Evolutionary conservation across 2,113 vertebrate species (phyloP).

Genomic region (Rhineura floridana): DNA sequence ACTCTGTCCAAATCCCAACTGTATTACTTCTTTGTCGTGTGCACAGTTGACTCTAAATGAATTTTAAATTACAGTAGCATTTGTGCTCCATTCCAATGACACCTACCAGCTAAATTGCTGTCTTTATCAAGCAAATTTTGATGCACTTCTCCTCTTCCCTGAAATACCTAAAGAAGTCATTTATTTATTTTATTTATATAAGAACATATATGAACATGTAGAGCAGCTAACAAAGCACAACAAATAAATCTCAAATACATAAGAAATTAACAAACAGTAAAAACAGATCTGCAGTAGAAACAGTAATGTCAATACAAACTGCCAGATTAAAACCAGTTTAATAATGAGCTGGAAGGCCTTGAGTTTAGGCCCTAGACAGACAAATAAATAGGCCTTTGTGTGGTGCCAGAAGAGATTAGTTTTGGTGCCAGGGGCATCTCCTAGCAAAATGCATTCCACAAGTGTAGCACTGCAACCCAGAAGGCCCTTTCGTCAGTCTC

Average conservation of each 20-base stretch:
- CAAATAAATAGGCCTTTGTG: neutral
- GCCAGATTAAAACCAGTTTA: neutral
- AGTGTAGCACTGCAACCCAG: too few species aligned
- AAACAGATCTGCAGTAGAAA: neutral
- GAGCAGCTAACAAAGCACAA: neutral
- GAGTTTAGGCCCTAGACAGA: too few species aligned
- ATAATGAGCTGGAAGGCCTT: neutral
- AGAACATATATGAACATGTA: neutral
- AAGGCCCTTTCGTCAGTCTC: neutral
- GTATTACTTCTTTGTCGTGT: neutral
- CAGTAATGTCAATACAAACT: neutral
- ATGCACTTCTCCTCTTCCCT: neutral
- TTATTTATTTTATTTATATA: neutral
- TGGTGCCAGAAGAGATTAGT: neutral
- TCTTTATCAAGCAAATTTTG: neutral
- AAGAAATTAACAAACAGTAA: neutral
- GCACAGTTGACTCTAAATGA: neutral
- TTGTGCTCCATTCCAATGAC: neutral
- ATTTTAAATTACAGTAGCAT: neutral
- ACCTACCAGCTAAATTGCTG: neutral
- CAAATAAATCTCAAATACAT: neutral
- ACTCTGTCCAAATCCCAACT: neutral
- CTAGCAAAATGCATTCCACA: neutral
- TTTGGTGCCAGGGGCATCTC: neutral
- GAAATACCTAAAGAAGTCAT: neutral